A percentile compares a stretch with the other conserved stretches of the same genome.
These are phyloP conservation scores for Lepilemur septentrionalis DNA, from an alignment of 2,797 vertebrate genomes.

Conservation along the genomic window DNA sequence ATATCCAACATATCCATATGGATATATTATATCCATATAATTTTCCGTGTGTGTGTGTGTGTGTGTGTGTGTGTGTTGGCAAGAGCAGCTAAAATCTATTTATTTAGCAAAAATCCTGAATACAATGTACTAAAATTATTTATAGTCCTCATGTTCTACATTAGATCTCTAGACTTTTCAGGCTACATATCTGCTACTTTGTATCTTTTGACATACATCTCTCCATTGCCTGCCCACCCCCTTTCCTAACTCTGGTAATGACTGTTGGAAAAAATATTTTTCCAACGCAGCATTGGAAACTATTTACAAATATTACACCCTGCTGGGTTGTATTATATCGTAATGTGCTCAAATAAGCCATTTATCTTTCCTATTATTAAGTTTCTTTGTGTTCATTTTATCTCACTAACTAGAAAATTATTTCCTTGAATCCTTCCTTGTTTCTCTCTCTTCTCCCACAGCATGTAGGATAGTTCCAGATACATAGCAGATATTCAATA, in stretches of 20 bases:
- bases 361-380: conserved; percentile 24
- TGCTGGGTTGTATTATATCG: not conserved
- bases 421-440: conserved; percentile 35
- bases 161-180: too few relatives aligned
- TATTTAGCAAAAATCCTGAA: not conserved
- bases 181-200: too few relatives aligned
- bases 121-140: not conserved
- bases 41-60: not conserved
- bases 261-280: not conserved
- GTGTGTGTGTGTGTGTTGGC: not conserved
- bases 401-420: conserved; percentile 30
- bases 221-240: too few relatives aligned
- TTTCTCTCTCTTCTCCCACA: conserved; percentile 1
- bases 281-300: not conserved
- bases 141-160: not conserved
- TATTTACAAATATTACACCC: not conserved
- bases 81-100: not conserved
- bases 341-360: not conserved
- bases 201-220: not conserved
- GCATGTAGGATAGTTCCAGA: not conserved
- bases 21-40: too few relatives aligned
- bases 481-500: conserved; percentile 30
- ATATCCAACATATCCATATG: too few relatives aligned
- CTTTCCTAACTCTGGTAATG: not conserved
- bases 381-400: conserved; percentile 3